Evolutionary conservation across 2,797 vertebrate genomes (phyloP), one percentile per base, ranked within the genome.

Genomic region (Heterohyrax brucei): DNA sequence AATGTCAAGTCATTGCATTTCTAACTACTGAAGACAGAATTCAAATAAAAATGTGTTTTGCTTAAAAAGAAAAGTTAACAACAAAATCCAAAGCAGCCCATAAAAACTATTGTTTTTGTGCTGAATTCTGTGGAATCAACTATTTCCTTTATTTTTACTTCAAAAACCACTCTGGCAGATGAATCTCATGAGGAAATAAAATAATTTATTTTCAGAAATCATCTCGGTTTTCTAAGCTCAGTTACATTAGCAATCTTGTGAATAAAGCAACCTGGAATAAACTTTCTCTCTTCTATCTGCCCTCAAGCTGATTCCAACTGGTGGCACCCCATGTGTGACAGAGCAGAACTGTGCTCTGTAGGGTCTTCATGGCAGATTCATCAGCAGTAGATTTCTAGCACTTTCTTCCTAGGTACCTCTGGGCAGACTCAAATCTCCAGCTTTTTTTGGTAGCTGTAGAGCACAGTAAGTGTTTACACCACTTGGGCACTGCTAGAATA

Each of bases 181-280:
- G 2, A 79, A 53, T 56, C 44, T 88, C 46, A 22, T 19, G 12
- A 95, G 61, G 64, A 91, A 75, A 83, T 75, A 16, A 14, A 80
- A 80, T 53, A 86, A 61, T 72, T 93, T 77, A 5, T 87, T 97
- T 94, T 93, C 30, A 93, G 82, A 76, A 70, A 48, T 72, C 56
- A 26, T 19, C n/a, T 82, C 14, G 39, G 7, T 94, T 94, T 88
- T 26, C 39, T 89, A 77, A 61, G 26, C 46, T 18, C 10, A n/a
- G 4, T 22, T 24, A n/a, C 4, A 3, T 61, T 76, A 18, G 39
- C 22, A 86, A 33, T 50, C 12, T 53, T 39, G 1, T 77, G 22
- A 78, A 46, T 53, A 91, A 56, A 44, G 14, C 39, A 46, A 75
- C 21, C 10, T 28, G 5, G 14, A 56, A 56, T 56, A 56, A 14